A percentile compares a stretch with the other conserved stretches of the same genome.
These are phyloP conservation scores for Aptenodytes forsteri DNA, from an alignment of 2,113 vertebrate species.

Conservation along the genomic window DNA sequence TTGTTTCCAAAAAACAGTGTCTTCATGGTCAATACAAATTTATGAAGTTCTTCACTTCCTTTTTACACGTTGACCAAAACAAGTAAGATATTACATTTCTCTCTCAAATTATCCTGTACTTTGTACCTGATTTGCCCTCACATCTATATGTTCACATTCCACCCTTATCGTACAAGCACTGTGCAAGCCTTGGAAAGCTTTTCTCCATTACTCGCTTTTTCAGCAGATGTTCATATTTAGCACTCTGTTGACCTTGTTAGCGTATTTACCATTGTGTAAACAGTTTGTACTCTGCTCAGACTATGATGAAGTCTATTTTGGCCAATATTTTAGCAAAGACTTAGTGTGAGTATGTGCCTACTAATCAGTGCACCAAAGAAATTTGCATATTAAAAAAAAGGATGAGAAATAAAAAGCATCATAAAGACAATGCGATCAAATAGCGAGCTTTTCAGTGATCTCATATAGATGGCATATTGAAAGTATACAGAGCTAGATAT, in stretches of 20 bases:
- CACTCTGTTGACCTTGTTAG: slow-evolving; percentile 18
- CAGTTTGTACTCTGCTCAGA: background rate
- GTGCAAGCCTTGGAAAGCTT: background rate
- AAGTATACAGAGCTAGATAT: background rate
- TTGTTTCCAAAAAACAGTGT: rapidly evolving
- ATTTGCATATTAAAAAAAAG: background rate
- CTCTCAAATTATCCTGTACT: background rate
- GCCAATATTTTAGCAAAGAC: background rate
- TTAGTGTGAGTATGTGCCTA: background rate
- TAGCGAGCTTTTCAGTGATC: background rate
- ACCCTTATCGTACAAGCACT: rapidly evolving
- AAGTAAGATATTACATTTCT: background rate
- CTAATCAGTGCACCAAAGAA: background rate
- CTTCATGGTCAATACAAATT: background rate
- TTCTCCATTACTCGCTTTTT: background rate
- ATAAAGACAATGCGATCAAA: background rate
- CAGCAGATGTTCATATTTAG: slow-evolving; percentile 12
- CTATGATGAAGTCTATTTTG: background rate
- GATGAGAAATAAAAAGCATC: background rate
- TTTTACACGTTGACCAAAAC: background rate
- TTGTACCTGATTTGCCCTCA: background rate
- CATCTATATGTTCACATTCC: background rate
- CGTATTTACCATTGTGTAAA: background rate
- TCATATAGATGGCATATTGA: background rate
- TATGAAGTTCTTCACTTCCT: background rate